Evolutionary conservation across 2,888 invertebrate species (phyloP).

Genomic region (Tuta absoluta): DNA sequence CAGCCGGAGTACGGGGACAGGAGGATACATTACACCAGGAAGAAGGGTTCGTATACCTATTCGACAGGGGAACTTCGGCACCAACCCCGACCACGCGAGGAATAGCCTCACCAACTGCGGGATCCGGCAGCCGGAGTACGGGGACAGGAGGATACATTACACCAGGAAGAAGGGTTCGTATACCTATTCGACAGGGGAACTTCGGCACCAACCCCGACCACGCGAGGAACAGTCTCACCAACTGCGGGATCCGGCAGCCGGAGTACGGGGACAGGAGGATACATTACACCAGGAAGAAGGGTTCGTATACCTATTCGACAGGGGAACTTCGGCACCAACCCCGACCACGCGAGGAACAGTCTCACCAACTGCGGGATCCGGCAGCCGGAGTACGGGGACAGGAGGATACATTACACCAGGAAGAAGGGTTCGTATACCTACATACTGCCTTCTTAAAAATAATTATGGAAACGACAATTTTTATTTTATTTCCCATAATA

Average conservation of each 20-base stretch:
- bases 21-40: constrained; percentile 95
- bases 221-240: constrained; percentile 97
- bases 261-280: constrained; percentile 97
- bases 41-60: constrained; percentile 89
- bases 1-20: constrained; percentile 98
- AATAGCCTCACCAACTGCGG: constrained; percentile 99
- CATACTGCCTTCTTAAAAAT: no score
- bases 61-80: constrained; percentile 96
- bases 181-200: constrained; percentile 91
- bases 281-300: constrained; percentile 96
- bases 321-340: constrained; percentile 98
- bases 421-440: constrained; percentile 89
- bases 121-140: constrained; percentile 97
- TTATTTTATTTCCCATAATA: no score
- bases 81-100: constrained; percentile 99
- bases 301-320: constrained; percentile 86
- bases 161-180: constrained; percentile 93
- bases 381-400: constrained; percentile 97
- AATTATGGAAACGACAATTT: no score
- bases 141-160: constrained; percentile 95
- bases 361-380: constrained; percentile 98
- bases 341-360: constrained; percentile 99
- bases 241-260: constrained; percentile 97
- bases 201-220: constrained; percentile 99
- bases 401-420: constrained; percentile 95